Conservation (phyloP, 2,888 invertebrate genomes). For the Metopia argyrocephala region DNA sequence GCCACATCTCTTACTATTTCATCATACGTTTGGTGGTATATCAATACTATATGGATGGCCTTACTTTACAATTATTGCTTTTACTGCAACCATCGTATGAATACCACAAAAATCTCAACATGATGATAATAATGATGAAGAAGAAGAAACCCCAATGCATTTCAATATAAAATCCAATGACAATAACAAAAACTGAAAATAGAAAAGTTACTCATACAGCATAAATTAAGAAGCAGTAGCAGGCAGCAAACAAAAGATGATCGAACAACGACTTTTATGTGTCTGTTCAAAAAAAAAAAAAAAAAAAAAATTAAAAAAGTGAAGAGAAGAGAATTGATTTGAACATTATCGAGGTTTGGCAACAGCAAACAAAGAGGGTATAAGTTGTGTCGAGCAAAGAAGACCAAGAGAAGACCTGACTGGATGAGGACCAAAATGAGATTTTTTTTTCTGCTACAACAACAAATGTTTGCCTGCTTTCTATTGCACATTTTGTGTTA, state of each 20-base stretch:
- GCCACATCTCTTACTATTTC: conserved; percentile 31
- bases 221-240: not conserved
- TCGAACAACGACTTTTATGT: not conserved
- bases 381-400: not conserved
- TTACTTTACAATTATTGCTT: not conserved
- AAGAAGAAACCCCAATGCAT: not conserved
- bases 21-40: no score
- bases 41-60: not conserved
- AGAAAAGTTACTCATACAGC: conserved; percentile 27
- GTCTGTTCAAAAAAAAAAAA: not conserved
- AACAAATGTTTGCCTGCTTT: not conserved
- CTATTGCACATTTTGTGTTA: not conserved
- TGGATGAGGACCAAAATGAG: conserved; percentile 21
- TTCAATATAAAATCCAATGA: not conserved
- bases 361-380: conserved; percentile 20
- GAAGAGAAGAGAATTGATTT: not conserved
- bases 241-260: not conserved
- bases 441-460: not conserved
- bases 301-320: no score
- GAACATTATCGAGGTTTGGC: conserved; percentile 5
- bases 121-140: not conserved
- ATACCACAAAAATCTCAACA: not conserved
- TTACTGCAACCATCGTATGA: not conserved
- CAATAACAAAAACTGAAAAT: not conserved
- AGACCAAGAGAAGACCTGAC: conserved; percentile 29